These are phyloP conservation scores for Stenurella melanura DNA, from an alignment of 2,888 invertebrate species.

Conservation along the genomic window DNA sequence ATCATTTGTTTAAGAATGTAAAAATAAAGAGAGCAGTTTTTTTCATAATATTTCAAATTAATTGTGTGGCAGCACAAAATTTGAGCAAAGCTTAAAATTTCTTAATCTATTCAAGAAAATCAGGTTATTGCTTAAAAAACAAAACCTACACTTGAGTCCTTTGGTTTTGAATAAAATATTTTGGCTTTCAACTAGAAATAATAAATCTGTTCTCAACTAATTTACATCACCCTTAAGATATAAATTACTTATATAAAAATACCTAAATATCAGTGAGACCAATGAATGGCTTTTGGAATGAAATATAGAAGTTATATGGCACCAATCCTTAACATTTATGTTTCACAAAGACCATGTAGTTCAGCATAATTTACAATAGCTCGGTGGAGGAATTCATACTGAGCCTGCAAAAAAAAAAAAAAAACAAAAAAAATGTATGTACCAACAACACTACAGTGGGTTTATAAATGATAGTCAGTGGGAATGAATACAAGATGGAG, in stretches of 20 bases:
- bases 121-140: slow-evolving; percentile 47
- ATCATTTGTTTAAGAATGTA: not conserved
- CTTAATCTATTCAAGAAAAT: slow-evolving; percentile 42
- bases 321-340: slow-evolving; percentile 64
- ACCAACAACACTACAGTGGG: too few species aligned
- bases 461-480: too few species aligned
- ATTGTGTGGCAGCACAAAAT: slow-evolving; percentile 44
- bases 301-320: slow-evolving; percentile 64
- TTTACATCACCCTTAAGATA: slow-evolving; percentile 59
- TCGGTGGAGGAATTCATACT: slow-evolving; percentile 95
- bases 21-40: slow-evolving; percentile 36
- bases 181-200: slow-evolving; percentile 57
- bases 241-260: slow-evolving; percentile 67
- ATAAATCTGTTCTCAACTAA: slow-evolving; percentile 47
- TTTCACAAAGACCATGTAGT: slow-evolving; percentile 85
- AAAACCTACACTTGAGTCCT: slow-evolving; percentile 57
- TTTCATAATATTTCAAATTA: slow-evolving; percentile 11
- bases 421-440: slow-evolving; percentile 10
- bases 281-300: slow-evolving; percentile 63
- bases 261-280: slow-evolving; percentile 64
- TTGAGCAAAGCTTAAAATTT: slow-evolving; percentile 52
- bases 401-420: slow-evolving; percentile 79
- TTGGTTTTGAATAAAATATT: slow-evolving; percentile 61
- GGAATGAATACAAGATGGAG: too few species aligned
- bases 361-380: slow-evolving; percentile 93